A percentile compares a stretch with the other conserved stretches of the same genome.
phyloP scores from a whole-genome alignment of 2,888 invertebrate species.

The Phortica okadai region DNA sequence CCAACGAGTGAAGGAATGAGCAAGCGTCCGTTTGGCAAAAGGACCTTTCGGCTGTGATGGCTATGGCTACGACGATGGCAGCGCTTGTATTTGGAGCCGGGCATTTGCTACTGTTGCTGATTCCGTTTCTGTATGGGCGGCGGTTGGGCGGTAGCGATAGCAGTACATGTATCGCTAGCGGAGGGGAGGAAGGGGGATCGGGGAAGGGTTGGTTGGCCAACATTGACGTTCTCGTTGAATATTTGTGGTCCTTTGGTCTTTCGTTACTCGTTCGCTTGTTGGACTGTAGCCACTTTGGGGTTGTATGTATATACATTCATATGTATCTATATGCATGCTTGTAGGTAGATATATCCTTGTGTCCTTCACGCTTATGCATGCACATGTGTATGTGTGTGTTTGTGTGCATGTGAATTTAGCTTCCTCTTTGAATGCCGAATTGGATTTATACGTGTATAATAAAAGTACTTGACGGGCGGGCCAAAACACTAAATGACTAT shows the following conservation, averaged over 20 bases:
- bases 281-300: constrained; percentile 12
- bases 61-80: not conserved
- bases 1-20: constrained; percentile 34
- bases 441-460: constrained; percentile 73
- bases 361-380: constrained; percentile 2
- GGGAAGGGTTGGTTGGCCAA: not conserved
- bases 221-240: not conserved
- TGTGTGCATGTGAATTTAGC: constrained; percentile 34
- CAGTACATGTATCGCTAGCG: too few relatives aligned
- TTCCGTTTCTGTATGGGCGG: not conserved
- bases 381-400: constrained; percentile 43
- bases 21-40: constrained; percentile 19
- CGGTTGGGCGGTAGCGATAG: too few relatives aligned
- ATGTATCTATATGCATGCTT: constrained; percentile 26
- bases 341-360: not conserved
- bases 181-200: too few relatives aligned
- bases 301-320: constrained; percentile 47
- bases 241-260: constrained; percentile 18
- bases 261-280: not conserved
- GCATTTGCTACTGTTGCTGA: not conserved
- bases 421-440: constrained; percentile 66
- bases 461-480: constrained; percentile 72
- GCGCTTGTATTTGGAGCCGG: not conserved
- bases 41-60: not conserved
- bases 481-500: constrained; percentile 74